Evolutionary conservation across 2,113 vertebrate genomes (phyloP).

Genomic region (Aptenodytes patagonicus): DNA sequence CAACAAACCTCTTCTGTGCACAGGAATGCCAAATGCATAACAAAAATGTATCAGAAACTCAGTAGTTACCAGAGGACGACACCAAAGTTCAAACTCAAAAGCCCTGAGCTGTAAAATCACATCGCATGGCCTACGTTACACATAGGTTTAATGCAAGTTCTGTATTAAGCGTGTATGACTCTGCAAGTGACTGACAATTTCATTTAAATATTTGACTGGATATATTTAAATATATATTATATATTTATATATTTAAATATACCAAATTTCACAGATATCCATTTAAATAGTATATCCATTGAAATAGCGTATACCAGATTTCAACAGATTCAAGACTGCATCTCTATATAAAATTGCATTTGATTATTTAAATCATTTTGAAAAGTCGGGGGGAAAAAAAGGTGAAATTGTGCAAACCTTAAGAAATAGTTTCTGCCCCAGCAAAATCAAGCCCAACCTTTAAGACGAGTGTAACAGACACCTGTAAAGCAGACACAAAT

Average conservation of each 20-base stretch:
- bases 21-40: not conserved
- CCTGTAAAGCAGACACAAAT: not conserved
- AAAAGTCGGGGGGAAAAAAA: fast-evolving
- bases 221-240: not conserved
- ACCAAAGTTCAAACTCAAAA: not conserved
- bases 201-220: not conserved
- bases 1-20: not conserved
- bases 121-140: fast-evolving
- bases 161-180: not conserved
- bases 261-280: not conserved
- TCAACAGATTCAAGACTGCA: not conserved
- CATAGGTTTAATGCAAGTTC: not conserved
- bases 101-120: not conserved
- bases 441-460: not conserved
- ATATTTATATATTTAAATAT: not conserved
- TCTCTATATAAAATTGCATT: not conserved
- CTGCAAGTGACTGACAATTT: not conserved
- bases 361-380: not conserved
- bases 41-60: not conserved
- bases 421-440: not conserved
- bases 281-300: not conserved
- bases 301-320: fast-evolving
- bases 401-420: not conserved
- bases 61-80: not conserved
- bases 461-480: not conserved